Base-by-base conservation (phyloP, 2,113 vertebrate species). In the Phylloscopus trochiloides region DNA sequence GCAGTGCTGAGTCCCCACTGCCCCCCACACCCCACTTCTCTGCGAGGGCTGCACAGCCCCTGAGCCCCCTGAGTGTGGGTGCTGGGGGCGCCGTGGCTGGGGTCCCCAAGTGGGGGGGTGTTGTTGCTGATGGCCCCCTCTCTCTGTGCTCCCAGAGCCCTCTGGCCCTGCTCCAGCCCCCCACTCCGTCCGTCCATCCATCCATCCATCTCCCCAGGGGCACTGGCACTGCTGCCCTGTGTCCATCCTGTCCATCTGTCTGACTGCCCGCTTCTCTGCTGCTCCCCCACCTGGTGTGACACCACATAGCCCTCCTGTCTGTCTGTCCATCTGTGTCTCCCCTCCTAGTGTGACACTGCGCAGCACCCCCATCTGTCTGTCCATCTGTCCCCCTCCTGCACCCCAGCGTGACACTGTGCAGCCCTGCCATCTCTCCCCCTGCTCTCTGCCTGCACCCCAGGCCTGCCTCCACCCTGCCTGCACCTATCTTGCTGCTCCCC, bases 401-500 rank as follows among this genome's bases (percentile, higher is more conserved):
- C 32, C 51, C 43, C 43, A 32, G 26, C 50, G 51, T 32, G 75
- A 65, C 67, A 9, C 43, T 29, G 14, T 42, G 66, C 59, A 58
- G 59, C 22, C 32, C 36, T 0, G 1, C 43, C 43, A 29, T 25
- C 57, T 22, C 34, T 34, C 63, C 29, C 16, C 40, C 7, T 28
- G 55, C 42, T 42, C 57, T 88, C 65, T 78, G 66, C 65, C 48
- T 88, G 48, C 34, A 26, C 42, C 42, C 42, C 34, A 40, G 36
- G 36, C 36, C 65, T 78, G 66, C 65, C 48, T 88, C 42, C 34
- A 26, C 42, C 42, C 42, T 36, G 36, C 36, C 36, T 36, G 36
- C 34, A 40, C 47, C 29, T 18, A 1, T 34, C 48, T 16, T 0
- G 0, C n/a, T 55, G 48, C 20, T 9, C 32, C 43, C 4, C 12